Conservation (phyloP, 53 echinoderm and acorn worm species). For the Apostichopus leukothele region DNA sequence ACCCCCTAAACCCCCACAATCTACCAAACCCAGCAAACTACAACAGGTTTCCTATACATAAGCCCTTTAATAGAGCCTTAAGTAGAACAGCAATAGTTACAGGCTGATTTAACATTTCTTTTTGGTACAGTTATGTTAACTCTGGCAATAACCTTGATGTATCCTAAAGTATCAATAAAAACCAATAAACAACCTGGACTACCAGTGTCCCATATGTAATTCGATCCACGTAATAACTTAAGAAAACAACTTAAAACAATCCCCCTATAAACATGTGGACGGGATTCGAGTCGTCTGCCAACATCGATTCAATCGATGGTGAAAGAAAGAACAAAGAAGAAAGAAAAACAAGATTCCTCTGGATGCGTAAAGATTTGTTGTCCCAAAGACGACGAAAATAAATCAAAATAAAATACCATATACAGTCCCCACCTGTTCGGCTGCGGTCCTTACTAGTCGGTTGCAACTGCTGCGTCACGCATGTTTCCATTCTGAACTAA, state of each 20-base stretch:
- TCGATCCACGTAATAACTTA: not conserved
- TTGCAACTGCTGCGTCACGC: slow-evolving; percentile 31
- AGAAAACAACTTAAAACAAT: too few species aligned
- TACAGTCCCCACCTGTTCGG: slow-evolving; percentile 19
- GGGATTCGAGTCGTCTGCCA: not conserved
- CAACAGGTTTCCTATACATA: too few species aligned
- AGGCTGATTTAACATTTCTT: too few species aligned
- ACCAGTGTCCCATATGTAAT: not conserved
- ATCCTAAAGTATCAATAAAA: too few species aligned
- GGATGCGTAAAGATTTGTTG: not conserved
- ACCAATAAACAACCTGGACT: too few species aligned
- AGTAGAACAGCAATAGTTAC: too few species aligned
- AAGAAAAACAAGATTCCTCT: not conserved
- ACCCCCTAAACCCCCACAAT: too few species aligned
- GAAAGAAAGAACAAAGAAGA: not conserved
- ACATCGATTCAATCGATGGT: not conserved
- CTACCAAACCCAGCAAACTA: too few species aligned
- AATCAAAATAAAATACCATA: not conserved
- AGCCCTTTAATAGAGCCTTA: too few species aligned
- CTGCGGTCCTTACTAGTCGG: slow-evolving; percentile 22
- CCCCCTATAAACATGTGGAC: too few species aligned
- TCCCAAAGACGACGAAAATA: not conserved
- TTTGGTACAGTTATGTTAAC: too few species aligned
- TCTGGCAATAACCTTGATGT: too few species aligned
- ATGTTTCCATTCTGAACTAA: slow-evolving; percentile 41